Percentiles rank a stretch among this genome's conserved stretches.
phyloP scores from a whole-genome alignment of 2,797 vertebrate genomes.

The Geotrypetes seraphini region DNA sequence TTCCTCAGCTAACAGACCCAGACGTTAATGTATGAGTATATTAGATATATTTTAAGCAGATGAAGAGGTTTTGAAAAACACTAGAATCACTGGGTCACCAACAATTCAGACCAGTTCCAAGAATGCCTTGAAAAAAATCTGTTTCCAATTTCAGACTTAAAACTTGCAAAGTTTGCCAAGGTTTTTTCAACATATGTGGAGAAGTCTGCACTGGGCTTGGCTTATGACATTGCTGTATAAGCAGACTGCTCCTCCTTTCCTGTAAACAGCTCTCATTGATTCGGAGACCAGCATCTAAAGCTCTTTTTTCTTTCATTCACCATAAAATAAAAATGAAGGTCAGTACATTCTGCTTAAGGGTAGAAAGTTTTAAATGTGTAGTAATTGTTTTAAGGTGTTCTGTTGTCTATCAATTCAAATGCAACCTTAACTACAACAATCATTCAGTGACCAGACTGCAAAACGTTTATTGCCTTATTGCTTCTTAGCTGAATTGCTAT shows the following conservation, averaged over 20 bases:
- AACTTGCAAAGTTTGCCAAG: constrained; percentile 54
- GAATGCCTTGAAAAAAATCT: constrained; percentile 51
- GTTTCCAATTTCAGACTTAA: constrained; percentile 64
- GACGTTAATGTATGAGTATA: constrained; percentile 45
- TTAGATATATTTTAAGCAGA: constrained; percentile 28
- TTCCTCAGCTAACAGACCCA: constrained; percentile 39
- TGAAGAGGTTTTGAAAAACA: constrained; percentile 35
- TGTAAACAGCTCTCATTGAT: constrained; percentile 35
- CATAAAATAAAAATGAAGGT: constrained; percentile 63
- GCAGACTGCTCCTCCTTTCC: constrained; percentile 40
- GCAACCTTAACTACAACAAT: too few relatives aligned
- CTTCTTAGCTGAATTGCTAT: too few relatives aligned
- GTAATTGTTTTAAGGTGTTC: too few relatives aligned
- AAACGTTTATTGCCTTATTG: too few relatives aligned
- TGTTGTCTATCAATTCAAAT: too few relatives aligned
- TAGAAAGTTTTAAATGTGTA: too few relatives aligned
- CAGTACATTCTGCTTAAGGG: constrained; percentile 35
- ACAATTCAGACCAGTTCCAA: constrained; percentile 40
- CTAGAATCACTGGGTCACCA: constrained; percentile 37
- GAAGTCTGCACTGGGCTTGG: constrained; percentile 36
- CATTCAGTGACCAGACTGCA: too few relatives aligned
- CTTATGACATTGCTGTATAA: constrained; percentile 44
- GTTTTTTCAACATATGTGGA: constrained; percentile 39
- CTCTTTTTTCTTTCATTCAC: constrained; percentile 36
- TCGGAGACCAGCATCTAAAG: constrained; percentile 43